Evolutionary conservation across 2,113 vertebrate genomes (phyloP), one percentile per base, ranked within the genome.

Genomic region (Euleptes europaea): DNA sequence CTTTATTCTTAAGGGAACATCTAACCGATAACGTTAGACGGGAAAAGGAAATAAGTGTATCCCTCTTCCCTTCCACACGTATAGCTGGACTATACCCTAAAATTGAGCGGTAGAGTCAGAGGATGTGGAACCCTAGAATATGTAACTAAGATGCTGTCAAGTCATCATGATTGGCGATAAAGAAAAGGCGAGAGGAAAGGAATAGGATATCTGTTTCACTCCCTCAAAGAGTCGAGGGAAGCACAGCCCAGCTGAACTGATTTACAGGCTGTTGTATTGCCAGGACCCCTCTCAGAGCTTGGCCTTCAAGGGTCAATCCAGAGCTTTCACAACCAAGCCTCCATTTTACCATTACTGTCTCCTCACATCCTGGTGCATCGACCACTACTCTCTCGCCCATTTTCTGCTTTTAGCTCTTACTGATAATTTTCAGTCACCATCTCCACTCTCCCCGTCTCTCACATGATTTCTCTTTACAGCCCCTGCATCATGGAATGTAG

Each of bases 1-100:
- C 76, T 11, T 66, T 83, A 4, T 6, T 66, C 89, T 82, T 83
- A 81, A 85, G 44, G 40, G 82, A 90, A 74, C 2, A 26, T 66
- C 4, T 38, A 57, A 69, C 86, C 67, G 1, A 65, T 72, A 89
- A 89, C 84, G 0, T 1, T 49, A 7, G 54, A 5, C 33, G 33
- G 54, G 71, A 47, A 80, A 11, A 54, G 35, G 10, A 84, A 78
- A 40, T 84, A 40, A 14, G 6, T 21, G 14, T 23, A n/a, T 3
- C 35, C 54, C 11, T 23, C 21, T 44, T 28, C 11, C 40, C 40
- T 14, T 47, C 72, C 31, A 5, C 3, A 74, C 60, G 8, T 23
- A 63, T 9, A 28, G n/a, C 14, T 74, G 42, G 28, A 47, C 28
- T 44, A 4, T 28, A 42, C 47, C 14, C 38, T 60, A 28, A 12